A percentile compares a stretch with the other conserved stretches of the same genome.
Evolutionary conservation across 2,113 vertebrate genomes (phyloP).

Genomic region (Acrocephalus arundinaceus): DNA sequence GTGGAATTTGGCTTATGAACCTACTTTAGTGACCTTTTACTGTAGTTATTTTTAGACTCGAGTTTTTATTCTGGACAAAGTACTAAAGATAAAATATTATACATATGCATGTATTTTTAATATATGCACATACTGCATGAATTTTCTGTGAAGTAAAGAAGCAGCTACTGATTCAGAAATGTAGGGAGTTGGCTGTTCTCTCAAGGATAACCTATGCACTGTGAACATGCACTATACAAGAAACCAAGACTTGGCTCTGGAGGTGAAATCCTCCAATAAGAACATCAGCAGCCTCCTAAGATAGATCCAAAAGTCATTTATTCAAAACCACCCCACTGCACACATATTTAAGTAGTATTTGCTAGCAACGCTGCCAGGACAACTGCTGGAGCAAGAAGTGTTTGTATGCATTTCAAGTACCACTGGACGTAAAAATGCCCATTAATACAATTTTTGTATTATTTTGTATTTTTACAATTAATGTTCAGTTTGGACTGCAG

Average conservation of each 20-base stretch:
- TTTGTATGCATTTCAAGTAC: neutral
- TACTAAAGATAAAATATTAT: neutral
- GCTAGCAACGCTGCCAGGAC: neutral
- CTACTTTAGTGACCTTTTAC: neutral
- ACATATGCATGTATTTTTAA: neutral
- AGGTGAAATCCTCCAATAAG: neutral
- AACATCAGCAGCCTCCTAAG: neutral
- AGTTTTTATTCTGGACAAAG: neutral
- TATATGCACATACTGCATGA: neutral
- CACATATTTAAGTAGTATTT: neutral
- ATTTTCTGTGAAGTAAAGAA: neutral
- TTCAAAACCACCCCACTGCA: neutral
- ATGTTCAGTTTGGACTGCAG: neutral
- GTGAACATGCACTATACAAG: neutral
- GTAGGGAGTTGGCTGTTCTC: neutral
- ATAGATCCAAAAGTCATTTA: neutral
- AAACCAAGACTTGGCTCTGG: neutral
- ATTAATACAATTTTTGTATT: neutral
- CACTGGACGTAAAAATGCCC: neutral
- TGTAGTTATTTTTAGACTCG: neutral
- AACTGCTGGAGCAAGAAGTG: neutral
- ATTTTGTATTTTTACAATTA: neutral
- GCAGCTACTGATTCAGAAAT: neutral
- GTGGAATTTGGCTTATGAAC: neutral
- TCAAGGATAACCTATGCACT: neutral